These are phyloP conservation scores for Pygmarrhopalites habei DNA, from an alignment of 1,140 invertebrate species.

Conservation along the genomic window DNA sequence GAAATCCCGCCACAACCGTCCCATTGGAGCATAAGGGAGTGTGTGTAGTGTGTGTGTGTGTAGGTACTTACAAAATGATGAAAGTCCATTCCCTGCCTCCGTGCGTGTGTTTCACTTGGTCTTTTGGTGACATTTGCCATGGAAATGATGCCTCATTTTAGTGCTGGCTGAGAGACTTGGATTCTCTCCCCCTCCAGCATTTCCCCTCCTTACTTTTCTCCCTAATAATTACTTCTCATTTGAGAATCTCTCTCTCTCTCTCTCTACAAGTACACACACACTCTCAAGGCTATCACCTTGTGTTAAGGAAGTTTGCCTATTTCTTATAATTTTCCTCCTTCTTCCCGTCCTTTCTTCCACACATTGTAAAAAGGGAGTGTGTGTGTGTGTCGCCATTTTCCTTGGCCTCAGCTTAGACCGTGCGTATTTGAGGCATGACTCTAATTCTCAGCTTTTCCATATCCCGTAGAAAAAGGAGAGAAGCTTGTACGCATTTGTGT, in stretches of 20 bases:
- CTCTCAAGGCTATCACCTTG: background rate
- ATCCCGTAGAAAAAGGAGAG: too few species aligned
- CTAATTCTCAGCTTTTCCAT: too few species aligned
- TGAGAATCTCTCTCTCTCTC: slow-evolving; percentile 3
- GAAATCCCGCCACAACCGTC: background rate
- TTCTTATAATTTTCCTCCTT: slow-evolving; percentile 15
- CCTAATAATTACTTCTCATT: slow-evolving; percentile 20
- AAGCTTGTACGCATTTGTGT: too few species aligned
- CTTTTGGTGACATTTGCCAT: slow-evolving; percentile 3
- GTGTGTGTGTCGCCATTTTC: too few species aligned
- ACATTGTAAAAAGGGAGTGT: too few species aligned
- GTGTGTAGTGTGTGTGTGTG: too few species aligned
- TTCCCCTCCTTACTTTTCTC: background rate
- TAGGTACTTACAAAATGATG: background rate
- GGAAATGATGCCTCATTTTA: too few species aligned
- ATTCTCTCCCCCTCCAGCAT: background rate
- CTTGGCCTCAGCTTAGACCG: too few species aligned
- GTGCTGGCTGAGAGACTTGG: background rate
- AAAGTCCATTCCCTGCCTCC: slow-evolving; percentile 4
- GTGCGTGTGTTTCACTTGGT: background rate
- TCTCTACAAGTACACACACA: background rate
- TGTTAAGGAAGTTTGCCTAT: slow-evolving; percentile 5
- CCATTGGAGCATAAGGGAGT: slow-evolving; percentile 1
- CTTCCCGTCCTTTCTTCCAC: background rate
- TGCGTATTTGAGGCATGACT: too few species aligned